phyloP scores from a whole-genome alignment of 1,140 invertebrate species.

The Cyclargus thomasi region DNA sequence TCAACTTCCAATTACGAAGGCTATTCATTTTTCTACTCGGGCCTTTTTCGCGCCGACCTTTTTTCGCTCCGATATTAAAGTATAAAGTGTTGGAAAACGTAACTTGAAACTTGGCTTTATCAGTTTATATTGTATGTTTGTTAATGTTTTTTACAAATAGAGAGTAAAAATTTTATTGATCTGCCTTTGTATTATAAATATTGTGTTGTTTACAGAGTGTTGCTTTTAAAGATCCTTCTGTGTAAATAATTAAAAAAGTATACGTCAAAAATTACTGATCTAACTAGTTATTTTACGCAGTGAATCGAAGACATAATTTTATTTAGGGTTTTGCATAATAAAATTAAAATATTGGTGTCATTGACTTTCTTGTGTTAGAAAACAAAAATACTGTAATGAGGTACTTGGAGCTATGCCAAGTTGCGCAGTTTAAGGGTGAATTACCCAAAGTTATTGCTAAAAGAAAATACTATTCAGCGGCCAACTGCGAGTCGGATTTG shows the following conservation, averaged over 20 bases:
- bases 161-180: neutral
- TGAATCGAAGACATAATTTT: neutral
- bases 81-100: neutral
- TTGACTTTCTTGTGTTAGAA: neutral
- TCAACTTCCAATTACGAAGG: constrained; percentile 3
- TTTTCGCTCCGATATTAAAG: neutral
- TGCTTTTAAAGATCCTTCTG: too few relatives aligned
- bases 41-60: too few relatives aligned
- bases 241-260: too few relatives aligned
- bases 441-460: neutral
- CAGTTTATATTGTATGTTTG: neutral
- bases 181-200: too few relatives aligned
- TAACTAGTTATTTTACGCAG: too few relatives aligned
- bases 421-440: neutral
- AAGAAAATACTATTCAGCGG: too few relatives aligned
- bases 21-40: neutral
- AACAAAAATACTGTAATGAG: neutral
- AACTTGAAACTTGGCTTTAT: neutral
- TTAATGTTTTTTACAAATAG: neutral
- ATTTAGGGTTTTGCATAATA: neutral
- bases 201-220: too few relatives aligned
- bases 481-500: too few relatives aligned
- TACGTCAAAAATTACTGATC: too few relatives aligned
- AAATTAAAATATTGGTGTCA: neutral
- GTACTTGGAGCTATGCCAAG: neutral